Percentiles rank a stretch among this genome's conserved stretches.
These are phyloP conservation scores for Nematolebias whitei DNA, from an alignment of 2,113 vertebrate species.

Conservation along the genomic window DNA sequence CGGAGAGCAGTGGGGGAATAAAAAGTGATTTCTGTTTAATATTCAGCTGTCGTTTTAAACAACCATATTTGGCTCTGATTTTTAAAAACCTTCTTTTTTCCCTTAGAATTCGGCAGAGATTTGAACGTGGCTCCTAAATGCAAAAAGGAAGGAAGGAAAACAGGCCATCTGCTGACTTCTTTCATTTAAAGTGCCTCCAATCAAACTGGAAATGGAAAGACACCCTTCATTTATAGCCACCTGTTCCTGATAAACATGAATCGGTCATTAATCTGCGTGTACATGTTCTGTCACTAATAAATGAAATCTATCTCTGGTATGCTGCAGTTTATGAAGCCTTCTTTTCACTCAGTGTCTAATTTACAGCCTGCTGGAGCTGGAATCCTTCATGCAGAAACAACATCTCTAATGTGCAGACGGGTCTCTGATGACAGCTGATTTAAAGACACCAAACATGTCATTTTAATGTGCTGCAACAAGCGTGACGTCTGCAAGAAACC, in stretches of 20 bases:
- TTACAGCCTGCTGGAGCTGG: background rate
- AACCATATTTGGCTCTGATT: background rate
- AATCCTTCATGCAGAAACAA: slow-evolving; percentile 1
- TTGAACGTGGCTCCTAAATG: slow-evolving; percentile 14
- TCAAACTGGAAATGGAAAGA: slow-evolving; percentile 23
- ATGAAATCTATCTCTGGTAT: background rate
- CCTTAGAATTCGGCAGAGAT: background rate
- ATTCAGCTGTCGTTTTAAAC: background rate
- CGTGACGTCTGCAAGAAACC: background rate
- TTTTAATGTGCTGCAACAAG: background rate
- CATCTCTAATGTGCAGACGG: background rate
- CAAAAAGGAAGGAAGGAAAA: slow-evolving; percentile 7
- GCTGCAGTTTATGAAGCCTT: background rate
- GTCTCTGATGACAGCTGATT: slow-evolving; percentile 18
- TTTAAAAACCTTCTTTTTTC: background rate
- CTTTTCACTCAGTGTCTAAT: background rate
- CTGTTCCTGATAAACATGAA: slow-evolving; percentile 29
- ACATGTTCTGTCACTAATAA: slow-evolving; percentile 13
- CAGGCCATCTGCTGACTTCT: slow-evolving; percentile 27
- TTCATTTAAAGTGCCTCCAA: slow-evolving; percentile 11
- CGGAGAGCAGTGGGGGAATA: background rate
- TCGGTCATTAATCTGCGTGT: background rate
- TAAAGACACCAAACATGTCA: slow-evolving; percentile 12
- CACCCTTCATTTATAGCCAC: slow-evolving; percentile 30
- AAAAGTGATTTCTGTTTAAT: background rate